Evolutionary conservation across 2,113 vertebrate genomes (phyloP).

Genomic region (Physeter macrocephalus): DNA sequence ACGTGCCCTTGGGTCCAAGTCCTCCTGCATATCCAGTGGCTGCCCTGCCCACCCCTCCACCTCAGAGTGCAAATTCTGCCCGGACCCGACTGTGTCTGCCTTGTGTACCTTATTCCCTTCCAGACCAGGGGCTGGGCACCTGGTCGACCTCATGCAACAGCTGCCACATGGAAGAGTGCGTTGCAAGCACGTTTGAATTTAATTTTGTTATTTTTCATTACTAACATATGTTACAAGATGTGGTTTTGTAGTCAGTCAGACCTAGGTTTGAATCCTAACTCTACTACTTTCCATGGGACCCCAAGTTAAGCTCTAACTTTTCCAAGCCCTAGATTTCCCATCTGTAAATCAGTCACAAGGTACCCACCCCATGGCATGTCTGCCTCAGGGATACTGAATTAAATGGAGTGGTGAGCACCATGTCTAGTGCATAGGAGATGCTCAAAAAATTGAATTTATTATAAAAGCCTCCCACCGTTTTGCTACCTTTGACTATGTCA

Average conservation of each 20-base stretch:
- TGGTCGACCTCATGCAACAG: neutral
- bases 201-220: neutral
- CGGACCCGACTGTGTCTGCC: neutral
- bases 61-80: neutral
- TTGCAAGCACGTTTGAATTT: too few species aligned
- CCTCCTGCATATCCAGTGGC: neutral
- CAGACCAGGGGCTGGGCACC: too few species aligned
- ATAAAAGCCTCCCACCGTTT: neutral
- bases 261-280: neutral
- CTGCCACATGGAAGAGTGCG: neutral
- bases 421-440: neutral
- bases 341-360: neutral
- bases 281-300: neutral
- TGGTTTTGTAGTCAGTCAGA: neutral
- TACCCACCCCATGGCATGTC: neutral
- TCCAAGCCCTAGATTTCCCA: neutral
- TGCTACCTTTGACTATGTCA: neutral
- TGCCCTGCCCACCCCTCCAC: fast-evolving
- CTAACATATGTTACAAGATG: neutral
- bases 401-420: neutral
- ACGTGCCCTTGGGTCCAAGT: neutral
- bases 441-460: neutral
- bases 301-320: neutral
- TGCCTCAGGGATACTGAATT: neutral
- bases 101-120: neutral